Base-by-base conservation (phyloP, 2,888 invertebrate species). In the Euspilapteryx auroguttella region DNA sequence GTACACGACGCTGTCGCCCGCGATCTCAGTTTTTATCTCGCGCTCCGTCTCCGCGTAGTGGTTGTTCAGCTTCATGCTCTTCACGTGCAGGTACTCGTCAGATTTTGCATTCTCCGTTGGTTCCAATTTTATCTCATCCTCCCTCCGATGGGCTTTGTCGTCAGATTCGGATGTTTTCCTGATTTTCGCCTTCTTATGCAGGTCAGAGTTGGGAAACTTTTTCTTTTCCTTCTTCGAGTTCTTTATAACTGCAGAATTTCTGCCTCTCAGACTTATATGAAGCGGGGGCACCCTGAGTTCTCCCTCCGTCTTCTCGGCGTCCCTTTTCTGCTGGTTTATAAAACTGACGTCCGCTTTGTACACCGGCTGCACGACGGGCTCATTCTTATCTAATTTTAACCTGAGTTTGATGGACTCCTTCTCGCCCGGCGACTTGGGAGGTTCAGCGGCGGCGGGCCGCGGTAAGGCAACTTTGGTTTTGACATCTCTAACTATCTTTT, bases 281-380 rank as follows among this genome's bases (percentile, higher is more conserved):
- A 93, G 68, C 2, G 93, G 94, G 6, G 94, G 93, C 25, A 94
- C 94, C 30, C 91, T 78, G 5, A 87, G 83, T 44, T 90, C 90
- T 2, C 58, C 55, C 35, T 88, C 89, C 1, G 63, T 59, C 34
- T 69, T 61, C 25, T 77, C 78, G n/a, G n/a, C n/a, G 17, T 66
- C 68, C 35, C 68, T 63, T n/a, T 58, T 44, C 35, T 71, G 79
- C 30, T 68, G 64, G 37, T 79, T 79, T 12, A 86, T 82, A 53
- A 86, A 88, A 37, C 86, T 86, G 14, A 87, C 83, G 47, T 89
- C 88, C 13, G 88, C 87, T 58, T 89, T 89, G 53, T 90, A 90
- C 1, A 89, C 86, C 1, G 86, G 80, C 38, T 83, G 83, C 1
- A 87, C 82, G 2, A 86, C 80, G 0, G 89, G 89, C 54, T 91